phyloP scores from a whole-genome alignment of 2,113 vertebrate species.

The Clupea harengus region DNA sequence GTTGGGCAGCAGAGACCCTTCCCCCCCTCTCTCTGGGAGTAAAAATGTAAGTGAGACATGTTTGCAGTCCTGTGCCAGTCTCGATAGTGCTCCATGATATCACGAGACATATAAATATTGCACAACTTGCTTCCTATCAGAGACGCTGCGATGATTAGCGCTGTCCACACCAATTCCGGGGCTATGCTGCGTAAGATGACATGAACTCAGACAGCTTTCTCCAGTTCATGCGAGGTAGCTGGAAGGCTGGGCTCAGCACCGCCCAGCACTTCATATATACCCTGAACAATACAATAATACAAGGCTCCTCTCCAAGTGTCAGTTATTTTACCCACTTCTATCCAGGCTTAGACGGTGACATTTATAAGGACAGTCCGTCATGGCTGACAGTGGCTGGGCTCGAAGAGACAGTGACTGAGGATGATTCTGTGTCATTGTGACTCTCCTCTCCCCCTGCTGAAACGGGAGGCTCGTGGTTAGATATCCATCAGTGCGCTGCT shows the following conservation, averaged over 20 bases:
- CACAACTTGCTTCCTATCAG: neutral
- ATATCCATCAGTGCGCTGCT: slow-evolving; percentile 70
- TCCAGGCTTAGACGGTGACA: neutral
- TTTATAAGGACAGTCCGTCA: neutral
- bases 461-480: slow-evolving; percentile 49
- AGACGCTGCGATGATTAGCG: neutral
- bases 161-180: neutral
- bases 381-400: neutral
- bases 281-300: neutral
- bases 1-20: neutral
- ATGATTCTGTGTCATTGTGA: neutral
- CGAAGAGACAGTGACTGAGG: neutral
- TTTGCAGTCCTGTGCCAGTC: neutral
- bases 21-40: neutral
- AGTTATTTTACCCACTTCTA: neutral
- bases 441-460: neutral
- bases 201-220: neutral
- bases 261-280: neutral
- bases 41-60: neutral
- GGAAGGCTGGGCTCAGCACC: neutral
- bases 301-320: slow-evolving; percentile 8
- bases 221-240: neutral
- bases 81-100: neutral
- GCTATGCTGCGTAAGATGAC: neutral
- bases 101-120: neutral